These are phyloP conservation scores for Mercenaria mercenaria DNA, from an alignment of 1,140 invertebrate species.

Conservation along the genomic window DNA sequence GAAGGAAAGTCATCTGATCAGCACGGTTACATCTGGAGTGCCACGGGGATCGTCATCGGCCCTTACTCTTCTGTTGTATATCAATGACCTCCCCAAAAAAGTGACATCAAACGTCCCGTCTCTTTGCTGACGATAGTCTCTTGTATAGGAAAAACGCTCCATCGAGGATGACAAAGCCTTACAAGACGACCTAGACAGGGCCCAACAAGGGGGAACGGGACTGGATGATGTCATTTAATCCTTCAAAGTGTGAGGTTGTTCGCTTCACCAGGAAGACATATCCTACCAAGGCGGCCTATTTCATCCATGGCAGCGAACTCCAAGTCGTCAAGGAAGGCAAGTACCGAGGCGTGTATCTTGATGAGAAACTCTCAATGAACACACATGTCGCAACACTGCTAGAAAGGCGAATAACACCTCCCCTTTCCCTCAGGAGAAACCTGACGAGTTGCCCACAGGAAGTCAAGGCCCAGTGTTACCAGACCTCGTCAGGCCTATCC, in stretches of 20 bases:
- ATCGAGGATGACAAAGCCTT: background rate
- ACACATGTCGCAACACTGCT: background rate
- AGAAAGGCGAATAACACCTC: slow-evolving; percentile 36
- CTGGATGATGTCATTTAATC: too few relatives aligned
- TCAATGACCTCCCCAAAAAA: too few relatives aligned
- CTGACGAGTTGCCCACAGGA: too few relatives aligned
- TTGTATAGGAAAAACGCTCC: background rate
- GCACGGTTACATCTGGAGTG: slow-evolving; percentile 29
- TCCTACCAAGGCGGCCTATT: too few relatives aligned
- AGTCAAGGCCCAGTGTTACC: too few relatives aligned
- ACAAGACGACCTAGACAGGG: slow-evolving; percentile 27
- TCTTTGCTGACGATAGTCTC: background rate
- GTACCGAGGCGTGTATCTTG: too few relatives aligned
- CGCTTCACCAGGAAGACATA: too few relatives aligned
- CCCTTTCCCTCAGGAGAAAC: slow-evolving; percentile 20
- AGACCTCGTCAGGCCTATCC: too few relatives aligned
- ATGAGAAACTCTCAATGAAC: too few relatives aligned
- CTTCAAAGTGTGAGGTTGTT: too few relatives aligned
- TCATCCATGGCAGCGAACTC: too few relatives aligned
- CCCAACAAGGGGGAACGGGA: slow-evolving; percentile 49
- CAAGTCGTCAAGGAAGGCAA: too few relatives aligned
- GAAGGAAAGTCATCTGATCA: slow-evolving; percentile 12
- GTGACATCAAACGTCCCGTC: background rate
- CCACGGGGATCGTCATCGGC: slow-evolving; percentile 16
- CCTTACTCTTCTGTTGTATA: background rate